Conservation (phyloP, 2,797 vertebrate species). For the Semaprochilodus insignis region DNA sequence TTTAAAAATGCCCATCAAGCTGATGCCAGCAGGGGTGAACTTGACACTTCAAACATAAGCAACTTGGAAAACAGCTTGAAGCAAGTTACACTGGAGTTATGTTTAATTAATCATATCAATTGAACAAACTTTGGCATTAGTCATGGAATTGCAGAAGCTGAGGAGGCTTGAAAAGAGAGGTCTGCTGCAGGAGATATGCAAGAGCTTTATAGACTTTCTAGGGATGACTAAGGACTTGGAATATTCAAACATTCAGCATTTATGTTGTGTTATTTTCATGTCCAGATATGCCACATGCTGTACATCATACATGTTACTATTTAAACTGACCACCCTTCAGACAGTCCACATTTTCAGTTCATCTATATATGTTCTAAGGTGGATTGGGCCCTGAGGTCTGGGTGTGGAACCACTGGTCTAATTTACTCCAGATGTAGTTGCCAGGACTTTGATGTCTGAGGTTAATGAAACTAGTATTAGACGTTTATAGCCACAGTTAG, state of each 20-base stretch:
- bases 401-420: no score
- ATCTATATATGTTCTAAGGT: no score
- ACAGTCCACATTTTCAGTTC: no score
- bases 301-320: background rate
- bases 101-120: constrained; percentile 47
- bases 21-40: background rate
- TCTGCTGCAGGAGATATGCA: background rate
- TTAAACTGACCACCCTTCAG: background rate
- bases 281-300: background rate
- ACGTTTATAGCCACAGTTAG: background rate
- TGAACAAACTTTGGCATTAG: constrained; percentile 30
- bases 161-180: background rate
- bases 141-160: constrained; percentile 38
- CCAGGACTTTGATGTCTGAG: background rate
- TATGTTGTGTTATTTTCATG: background rate
- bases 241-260: background rate
- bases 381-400: no score
- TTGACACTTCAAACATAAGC: constrained; percentile 6
- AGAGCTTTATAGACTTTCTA: background rate
- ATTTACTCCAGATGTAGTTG: background rate
- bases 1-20: constrained; percentile 6
- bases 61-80: constrained; percentile 3
- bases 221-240: background rate
- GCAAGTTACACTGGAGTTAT: background rate
- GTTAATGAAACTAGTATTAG: background rate